Percentiles rank a stretch among this genome's conserved stretches.
phyloP scores from a whole-genome alignment of 2,888 invertebrate genomes.

The Amiota minor region DNA sequence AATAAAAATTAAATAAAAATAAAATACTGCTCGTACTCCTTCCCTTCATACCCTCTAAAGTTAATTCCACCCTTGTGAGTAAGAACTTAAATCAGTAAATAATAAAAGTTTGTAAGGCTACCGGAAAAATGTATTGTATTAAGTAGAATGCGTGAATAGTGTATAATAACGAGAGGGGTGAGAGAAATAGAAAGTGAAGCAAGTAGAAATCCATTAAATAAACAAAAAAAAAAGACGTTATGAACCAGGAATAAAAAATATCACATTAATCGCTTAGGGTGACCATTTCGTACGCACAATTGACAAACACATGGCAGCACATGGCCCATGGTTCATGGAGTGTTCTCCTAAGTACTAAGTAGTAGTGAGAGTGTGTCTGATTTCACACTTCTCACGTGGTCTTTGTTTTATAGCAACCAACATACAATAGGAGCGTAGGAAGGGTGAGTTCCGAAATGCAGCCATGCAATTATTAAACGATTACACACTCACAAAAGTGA shows the following conservation, averaged over 20 bases:
- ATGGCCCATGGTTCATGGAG: background rate
- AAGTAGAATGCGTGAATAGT: no score
- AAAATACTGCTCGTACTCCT: background rate
- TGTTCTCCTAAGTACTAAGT: background rate
- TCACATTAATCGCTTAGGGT: background rate
- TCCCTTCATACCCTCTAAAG: no score
- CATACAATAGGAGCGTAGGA: background rate
- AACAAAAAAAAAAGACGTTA: slow-evolving; percentile 19
- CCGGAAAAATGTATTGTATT: background rate
- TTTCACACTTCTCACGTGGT: slow-evolving; percentile 22
- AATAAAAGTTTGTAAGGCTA: no score
- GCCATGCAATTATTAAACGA: slow-evolving; percentile 20
- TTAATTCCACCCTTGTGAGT: background rate
- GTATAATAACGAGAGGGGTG: no score
- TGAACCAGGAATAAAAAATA: slow-evolving; percentile 3
- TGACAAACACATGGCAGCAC: background rate
- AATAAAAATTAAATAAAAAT: background rate
- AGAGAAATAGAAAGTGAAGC: no score
- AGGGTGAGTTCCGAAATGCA: background rate
- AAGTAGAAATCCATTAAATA: slow-evolving; percentile 6
- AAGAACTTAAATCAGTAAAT: background rate
- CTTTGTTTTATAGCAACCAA: no score
- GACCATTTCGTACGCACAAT: slow-evolving; percentile 16
- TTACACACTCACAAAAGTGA: background rate
- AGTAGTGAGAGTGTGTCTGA: slow-evolving; percentile 8